A percentile compares a stretch with the other conserved stretches of the same genome.
Evolutionary conservation across 53 echinoderm and acorn worm species (phyloP).

Genomic region (Glandiceps talaboti): DNA sequence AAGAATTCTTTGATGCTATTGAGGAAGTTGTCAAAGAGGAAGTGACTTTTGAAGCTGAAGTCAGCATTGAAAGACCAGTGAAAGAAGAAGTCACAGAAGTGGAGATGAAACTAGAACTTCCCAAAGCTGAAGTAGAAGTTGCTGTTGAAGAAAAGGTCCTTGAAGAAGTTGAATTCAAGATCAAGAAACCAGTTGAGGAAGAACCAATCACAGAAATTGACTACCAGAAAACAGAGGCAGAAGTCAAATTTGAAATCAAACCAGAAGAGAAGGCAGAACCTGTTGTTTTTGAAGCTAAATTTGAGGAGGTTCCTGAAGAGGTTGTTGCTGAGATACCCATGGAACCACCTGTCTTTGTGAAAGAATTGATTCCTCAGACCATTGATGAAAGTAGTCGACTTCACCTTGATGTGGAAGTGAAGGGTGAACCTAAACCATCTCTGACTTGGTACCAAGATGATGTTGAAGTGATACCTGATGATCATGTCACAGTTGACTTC

Average conservation of each 20-base stretch:
- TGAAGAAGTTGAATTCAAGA: background rate
- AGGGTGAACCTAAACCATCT: slow-evolving; percentile 66
- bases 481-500: slow-evolving; percentile 76
- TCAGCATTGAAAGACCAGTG: background rate
- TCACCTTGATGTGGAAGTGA: slow-evolving; percentile 91
- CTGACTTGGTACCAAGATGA: slow-evolving; percentile 79
- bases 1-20: background rate
- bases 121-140: background rate
- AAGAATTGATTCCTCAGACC: slow-evolving; percentile 96
- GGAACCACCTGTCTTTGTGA: slow-evolving; percentile 90
- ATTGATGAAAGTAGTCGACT: slow-evolving; percentile 86
- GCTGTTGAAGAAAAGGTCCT: background rate
- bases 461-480: slow-evolving; percentile 53
- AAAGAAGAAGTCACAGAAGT: background rate
- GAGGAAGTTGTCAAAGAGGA: background rate
- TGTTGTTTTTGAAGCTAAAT: background rate
- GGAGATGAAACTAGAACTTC: background rate
- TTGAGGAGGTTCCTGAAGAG: background rate
- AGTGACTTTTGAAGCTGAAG: background rate
- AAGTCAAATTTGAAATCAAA: slow-evolving; percentile 16
- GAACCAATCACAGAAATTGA: slow-evolving; percentile 31
- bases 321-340: slow-evolving; percentile 17
- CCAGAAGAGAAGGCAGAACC: background rate
- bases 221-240: too few relatives aligned
- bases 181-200: background rate